These are phyloP conservation scores for Cotesia congregata DNA, from an alignment of 2,888 invertebrate species.

Conservation along the genomic window DNA sequence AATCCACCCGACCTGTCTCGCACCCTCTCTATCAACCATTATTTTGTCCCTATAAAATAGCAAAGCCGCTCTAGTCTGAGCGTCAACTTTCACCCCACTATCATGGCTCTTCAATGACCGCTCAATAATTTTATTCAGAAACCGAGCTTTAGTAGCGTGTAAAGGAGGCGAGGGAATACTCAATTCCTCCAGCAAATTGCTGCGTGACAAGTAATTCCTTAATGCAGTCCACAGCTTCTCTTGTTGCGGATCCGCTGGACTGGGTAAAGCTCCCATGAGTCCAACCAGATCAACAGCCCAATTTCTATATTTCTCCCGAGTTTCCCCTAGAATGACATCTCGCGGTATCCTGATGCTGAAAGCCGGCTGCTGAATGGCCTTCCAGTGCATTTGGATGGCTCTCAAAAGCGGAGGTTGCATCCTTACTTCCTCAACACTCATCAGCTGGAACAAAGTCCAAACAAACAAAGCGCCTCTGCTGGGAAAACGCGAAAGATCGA, in stretches of 20 bases:
- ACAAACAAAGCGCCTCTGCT: constrained; percentile 48
- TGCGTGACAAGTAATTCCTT: constrained; percentile 33
- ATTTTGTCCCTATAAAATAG: constrained; percentile 43
- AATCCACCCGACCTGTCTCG: constrained; percentile 37
- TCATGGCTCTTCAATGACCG: constrained; percentile 30
- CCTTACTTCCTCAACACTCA: constrained; percentile 13
- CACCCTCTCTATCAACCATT: constrained; percentile 28
- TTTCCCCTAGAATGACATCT: constrained; percentile 34
- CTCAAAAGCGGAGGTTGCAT: constrained; percentile 28
- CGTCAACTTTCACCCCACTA: constrained; percentile 17
- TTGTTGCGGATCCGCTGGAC: constrained; percentile 16
- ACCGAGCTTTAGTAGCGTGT: constrained; percentile 37
- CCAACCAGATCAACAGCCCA: constrained; percentile 45
- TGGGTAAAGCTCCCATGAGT: constrained; percentile 43
- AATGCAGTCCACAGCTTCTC: constrained; percentile 17
- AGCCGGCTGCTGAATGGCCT: constrained; percentile 38
- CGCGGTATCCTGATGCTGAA: constrained; percentile 33
- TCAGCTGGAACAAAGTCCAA: constrained; percentile 41
- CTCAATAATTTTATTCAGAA: constrained; percentile 44
- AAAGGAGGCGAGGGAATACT: constrained; percentile 37
- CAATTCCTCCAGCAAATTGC: constrained; percentile 40
- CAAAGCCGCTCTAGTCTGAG: constrained; percentile 26
- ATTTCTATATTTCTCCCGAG: constrained; percentile 30
- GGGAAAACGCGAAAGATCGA: constrained; percentile 43
- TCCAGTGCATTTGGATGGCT: constrained; percentile 37